These are phyloP conservation scores for Istiophorus platypterus DNA, from an alignment of 2,113 vertebrate species.

Conservation along the genomic window DNA sequence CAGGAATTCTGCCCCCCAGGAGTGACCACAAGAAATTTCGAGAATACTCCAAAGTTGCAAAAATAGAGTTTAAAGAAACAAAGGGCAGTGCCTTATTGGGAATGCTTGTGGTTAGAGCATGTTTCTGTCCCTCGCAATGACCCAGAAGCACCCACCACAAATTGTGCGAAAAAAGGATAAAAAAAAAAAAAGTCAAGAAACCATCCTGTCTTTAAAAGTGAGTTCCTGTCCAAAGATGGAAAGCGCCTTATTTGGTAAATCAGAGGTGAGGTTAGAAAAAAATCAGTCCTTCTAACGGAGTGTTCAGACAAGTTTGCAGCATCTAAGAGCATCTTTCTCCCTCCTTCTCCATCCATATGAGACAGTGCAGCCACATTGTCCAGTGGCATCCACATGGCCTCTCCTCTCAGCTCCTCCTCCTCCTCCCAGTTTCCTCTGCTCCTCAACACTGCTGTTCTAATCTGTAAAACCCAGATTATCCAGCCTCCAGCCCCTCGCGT, in stretches of 20 bases:
- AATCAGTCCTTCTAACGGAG: slow-evolving; percentile 3
- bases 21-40: slow-evolving; percentile 47
- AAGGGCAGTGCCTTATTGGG: slow-evolving; percentile 29
- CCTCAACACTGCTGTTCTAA: slow-evolving; percentile 82
- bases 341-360: slow-evolving; percentile 31
- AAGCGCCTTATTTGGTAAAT: slow-evolving; percentile 3
- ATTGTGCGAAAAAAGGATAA: slow-evolving; percentile 12
- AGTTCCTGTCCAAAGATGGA: slow-evolving; percentile 6
- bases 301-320: slow-evolving; percentile 15
- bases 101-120: slow-evolving; percentile 55
- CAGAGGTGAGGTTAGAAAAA: slow-evolving; percentile 1
- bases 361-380: slow-evolving; percentile 33
- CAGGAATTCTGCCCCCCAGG: slow-evolving; percentile 25
- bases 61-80: slow-evolving; percentile 43
- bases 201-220: neutral
- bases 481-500: slow-evolving; percentile 64
- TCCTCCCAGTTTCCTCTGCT: slow-evolving; percentile 64
- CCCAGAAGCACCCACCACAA: slow-evolving; percentile 35
- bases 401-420: slow-evolving; percentile 46
- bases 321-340: slow-evolving; percentile 21
- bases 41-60: slow-evolving; percentile 41
- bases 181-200: slow-evolving; percentile 41
- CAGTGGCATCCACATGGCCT: slow-evolving; percentile 57
- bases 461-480: slow-evolving; percentile 90
- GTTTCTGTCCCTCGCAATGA: slow-evolving; percentile 31